Evolutionary conservation across 1,140 invertebrate species (phyloP).

Genomic region (Dendroctonus valens): DNA sequence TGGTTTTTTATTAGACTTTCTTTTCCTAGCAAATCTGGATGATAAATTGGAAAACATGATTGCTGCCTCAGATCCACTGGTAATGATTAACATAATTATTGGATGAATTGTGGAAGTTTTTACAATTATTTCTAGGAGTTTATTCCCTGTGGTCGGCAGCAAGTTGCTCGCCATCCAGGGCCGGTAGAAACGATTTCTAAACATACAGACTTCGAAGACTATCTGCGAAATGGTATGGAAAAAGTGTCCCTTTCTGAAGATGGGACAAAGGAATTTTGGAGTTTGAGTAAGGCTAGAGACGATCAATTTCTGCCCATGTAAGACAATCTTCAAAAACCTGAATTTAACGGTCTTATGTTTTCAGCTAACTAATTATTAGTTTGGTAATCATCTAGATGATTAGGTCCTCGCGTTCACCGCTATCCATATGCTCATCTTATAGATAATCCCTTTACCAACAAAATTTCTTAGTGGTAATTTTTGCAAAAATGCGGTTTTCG

Average conservation of each 20-base stretch:
- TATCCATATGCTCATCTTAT: too few species aligned
- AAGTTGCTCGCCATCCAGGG: conserved; percentile 75
- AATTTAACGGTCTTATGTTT: too few species aligned
- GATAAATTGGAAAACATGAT: conserved; percentile 72
- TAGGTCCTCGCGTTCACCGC: too few species aligned
- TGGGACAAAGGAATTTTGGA: conserved; percentile 65
- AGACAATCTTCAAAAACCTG: too few species aligned
- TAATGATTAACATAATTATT: conserved; percentile 44
- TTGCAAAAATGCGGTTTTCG: too few species aligned
- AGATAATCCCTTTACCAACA: too few species aligned
- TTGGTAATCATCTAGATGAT: too few species aligned
- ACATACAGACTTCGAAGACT: conserved; percentile 52
- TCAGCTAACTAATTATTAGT: too few species aligned
- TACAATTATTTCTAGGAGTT: conserved; percentile 66
- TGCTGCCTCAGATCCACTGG: conserved; percentile 78
- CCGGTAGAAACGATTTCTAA: conserved; percentile 51
- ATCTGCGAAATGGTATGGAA: conserved; percentile 67
- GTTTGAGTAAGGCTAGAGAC: too few species aligned
- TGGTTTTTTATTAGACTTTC: not conserved
- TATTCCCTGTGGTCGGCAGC: conserved; percentile 82
- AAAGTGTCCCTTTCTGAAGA: conserved; percentile 71
- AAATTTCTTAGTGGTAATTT: too few species aligned
- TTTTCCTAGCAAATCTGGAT: conserved; percentile 67
- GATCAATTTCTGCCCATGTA: too few species aligned
- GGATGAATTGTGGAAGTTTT: too few species aligned